Base-by-base conservation (phyloP, 1,140 invertebrate genomes). In the Metopolophium dirhodum region DNA sequence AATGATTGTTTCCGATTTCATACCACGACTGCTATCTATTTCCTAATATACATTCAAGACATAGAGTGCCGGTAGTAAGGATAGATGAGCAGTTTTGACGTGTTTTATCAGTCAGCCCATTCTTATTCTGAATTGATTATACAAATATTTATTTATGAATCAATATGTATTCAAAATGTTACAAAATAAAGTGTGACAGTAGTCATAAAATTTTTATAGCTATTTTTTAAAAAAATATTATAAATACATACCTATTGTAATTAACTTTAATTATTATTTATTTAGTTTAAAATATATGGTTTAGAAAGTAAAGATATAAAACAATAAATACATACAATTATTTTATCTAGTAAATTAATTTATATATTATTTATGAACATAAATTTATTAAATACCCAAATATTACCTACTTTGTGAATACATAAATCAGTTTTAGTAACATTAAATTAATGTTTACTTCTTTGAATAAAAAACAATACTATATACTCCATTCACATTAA, bases 211-310 rank as follows among this genome's bases (percentile, higher is more conserved):
- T 11, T 68, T 68, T 30, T 30, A 61, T 30, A n/a, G n/a, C n/a
- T 22, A 20, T 20, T 2, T 54, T 54, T 54, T 54, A 54, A 20
- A 30, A 30, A 51, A 9, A 61, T 26, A 23, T 57, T 30, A 26
- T 30, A 9, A 61, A 61, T 30, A 35, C 30, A 77, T n/a, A 54
- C 8, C 11, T 22, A 18, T 18, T 77, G 61, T 68, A 77, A 35
- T n/a, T 77, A 77, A 77, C 61, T 77, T 77, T 77, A 77, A 77
- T 77, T 77, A 77, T n/a, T 77, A 68, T 18, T n/a, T 18, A 77
- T 18, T 77, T n/a, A 18, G n/a, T 77, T 68, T 77, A n/a, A 77
- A 18, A 77, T 18, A 4, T 77, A 77, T 77, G 7, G 14, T 68
- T 68, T 68, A 30, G 61, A 68, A 61, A n/a, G 26, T 30, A 3